Evolutionary conservation across 2,888 invertebrate species (phyloP), one percentile per base, ranked within the genome.

Genomic region (Tiliacea citrago): DNA sequence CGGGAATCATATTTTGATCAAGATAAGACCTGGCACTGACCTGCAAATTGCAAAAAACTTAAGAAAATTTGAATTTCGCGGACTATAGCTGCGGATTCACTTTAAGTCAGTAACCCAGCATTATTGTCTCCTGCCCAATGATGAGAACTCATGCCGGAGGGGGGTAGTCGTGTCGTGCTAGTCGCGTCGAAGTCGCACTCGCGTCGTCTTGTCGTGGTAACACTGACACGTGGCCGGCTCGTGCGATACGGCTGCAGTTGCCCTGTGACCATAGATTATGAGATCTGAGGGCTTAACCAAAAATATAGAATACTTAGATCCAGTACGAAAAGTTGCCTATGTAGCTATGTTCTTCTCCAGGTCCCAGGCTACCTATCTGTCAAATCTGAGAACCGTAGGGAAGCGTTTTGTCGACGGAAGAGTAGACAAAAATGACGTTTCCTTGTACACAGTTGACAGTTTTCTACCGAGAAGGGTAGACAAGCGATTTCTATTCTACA

Each of bases 261-360:
- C 94, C 94, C 94, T 39, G 79, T 95, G 95, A 95, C 86, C 88
- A 88, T 84, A 69, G 95, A 95, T 95, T 94, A 95, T 94, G 94
- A 94, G 94, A 94, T 87, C 94, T 95, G 95, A 94, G 94, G 94
- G 94, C 93, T 83, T 79, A 3, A 12, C 0, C 42, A 21, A 35
- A 35, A 29, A 65, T 0, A 24, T 55, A 4, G 3, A 53, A 18
- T 66, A n/a, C 13, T 35, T 39, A 65, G n/a, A 49, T 21, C n/a
- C 9, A 10, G 49, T 6, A 35, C 51, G 16, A 16, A 65, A 49
- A 51, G 10, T 21, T 21, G 0, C 47, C 2, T 8, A 4, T 29
- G 12, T 39, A 5, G 5, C 2, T 39, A 39, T 39, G 2, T 21
- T 8, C 24, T 21, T 8, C 45, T 63, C 8, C 63, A 29, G 8